Percentiles rank a stretch among this genome's conserved stretches.
Evolutionary conservation across 2,797 vertebrate genomes (phyloP).

Genomic region (Acanthurus leucopareius): DNA sequence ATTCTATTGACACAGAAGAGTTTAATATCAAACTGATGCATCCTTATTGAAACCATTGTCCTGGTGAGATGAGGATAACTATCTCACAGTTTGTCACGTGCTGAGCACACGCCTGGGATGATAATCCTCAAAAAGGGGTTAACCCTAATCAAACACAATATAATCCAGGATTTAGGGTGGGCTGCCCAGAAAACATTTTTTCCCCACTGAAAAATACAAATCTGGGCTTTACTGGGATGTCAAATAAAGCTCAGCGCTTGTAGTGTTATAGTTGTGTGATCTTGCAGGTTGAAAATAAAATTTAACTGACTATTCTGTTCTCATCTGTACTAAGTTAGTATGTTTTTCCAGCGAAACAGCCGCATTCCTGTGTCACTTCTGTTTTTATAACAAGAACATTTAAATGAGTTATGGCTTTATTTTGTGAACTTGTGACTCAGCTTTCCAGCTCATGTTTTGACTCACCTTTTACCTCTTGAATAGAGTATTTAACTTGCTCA

Average conservation of each 20-base stretch:
- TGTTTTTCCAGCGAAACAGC: constrained; percentile 21
- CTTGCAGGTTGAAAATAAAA: constrained; percentile 35
- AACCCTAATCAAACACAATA: constrained; percentile 79
- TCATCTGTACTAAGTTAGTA: constrained; percentile 13
- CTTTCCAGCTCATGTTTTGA: constrained; percentile 24
- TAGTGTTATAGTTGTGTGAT: constrained; percentile 29
- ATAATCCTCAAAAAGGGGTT: constrained; percentile 76
- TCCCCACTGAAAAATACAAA: constrained; percentile 55
- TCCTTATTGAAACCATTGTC: constrained; percentile 36
- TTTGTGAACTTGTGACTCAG: constrained; percentile 54
- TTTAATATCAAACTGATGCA: constrained; percentile 19
- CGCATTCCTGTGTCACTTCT: constrained; percentile 35
- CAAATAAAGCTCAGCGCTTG: constrained; percentile 47
- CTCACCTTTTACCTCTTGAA: constrained; percentile 36
- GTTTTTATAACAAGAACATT: constrained; percentile 47
- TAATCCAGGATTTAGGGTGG: constrained; percentile 77
- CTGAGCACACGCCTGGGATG: constrained; percentile 49
- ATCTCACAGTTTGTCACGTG: constrained; percentile 60
- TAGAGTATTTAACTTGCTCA: constrained; percentile 35
- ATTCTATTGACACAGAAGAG: not conserved
- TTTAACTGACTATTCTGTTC: constrained; percentile 1
- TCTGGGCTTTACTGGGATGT: constrained; percentile 63
- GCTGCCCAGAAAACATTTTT: constrained; percentile 61
- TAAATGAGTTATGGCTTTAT: constrained; percentile 46
- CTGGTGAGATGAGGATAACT: constrained; percentile 50